A percentile compares a stretch with the other conserved stretches of the same genome.
These are phyloP conservation scores for Eilema caniola DNA, from an alignment of 2,888 invertebrate species.

Conservation along the genomic window DNA sequence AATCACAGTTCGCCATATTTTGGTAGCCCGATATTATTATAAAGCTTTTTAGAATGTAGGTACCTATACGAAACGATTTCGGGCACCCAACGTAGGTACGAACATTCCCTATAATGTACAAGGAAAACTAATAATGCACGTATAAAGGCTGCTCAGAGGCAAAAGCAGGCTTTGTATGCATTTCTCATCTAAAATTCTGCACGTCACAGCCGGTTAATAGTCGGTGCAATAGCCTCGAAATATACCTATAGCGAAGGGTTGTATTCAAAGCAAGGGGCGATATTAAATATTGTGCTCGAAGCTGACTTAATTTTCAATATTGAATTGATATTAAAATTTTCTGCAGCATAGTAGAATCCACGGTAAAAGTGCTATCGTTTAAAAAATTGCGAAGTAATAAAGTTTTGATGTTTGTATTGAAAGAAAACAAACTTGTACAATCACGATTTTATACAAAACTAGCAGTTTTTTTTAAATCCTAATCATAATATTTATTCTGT, in stretches of 20 bases:
- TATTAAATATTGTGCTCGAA: neutral
- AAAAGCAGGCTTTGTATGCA: slow-evolving; percentile 7
- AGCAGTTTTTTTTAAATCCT: no score
- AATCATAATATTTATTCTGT: no score
- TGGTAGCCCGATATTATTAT: no score
- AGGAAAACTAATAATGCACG: slow-evolving; percentile 7
- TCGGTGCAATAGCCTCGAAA: slow-evolving; percentile 13
- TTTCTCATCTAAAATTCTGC: slow-evolving; percentile 19
- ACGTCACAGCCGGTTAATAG: slow-evolving; percentile 18
- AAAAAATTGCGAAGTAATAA: neutral
- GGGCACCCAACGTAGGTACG: neutral
- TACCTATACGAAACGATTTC: neutral
- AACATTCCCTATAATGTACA: neutral
- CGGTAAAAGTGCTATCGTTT: neutral
- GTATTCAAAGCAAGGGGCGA: neutral
- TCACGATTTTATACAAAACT: no score
- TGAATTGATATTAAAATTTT: neutral
- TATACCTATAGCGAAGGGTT: neutral
- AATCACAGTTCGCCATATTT: no score
- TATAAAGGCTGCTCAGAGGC: neutral
- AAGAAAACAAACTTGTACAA: neutral
- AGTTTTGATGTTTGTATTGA: neutral
- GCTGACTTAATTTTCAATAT: neutral
- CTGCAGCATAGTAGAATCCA: neutral
- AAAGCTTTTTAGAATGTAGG: neutral